Conservation (phyloP, 1,140 invertebrate genomes). For the Lanistes nyassanus region DNA sequence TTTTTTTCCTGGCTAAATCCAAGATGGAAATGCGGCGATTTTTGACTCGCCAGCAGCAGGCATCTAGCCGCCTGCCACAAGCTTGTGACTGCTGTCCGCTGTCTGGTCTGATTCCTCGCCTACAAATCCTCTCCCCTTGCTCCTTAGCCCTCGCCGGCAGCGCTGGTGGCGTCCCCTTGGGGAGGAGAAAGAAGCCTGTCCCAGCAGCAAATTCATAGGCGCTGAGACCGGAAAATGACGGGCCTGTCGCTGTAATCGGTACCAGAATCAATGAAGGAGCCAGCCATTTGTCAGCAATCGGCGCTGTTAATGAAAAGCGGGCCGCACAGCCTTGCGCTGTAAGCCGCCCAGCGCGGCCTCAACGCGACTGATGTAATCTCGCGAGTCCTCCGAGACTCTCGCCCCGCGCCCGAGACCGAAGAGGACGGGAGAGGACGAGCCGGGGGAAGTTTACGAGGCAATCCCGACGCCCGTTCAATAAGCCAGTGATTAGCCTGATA, state of each 20-base stretch:
- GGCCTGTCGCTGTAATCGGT: slow-evolving; percentile 7
- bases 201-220: neutral
- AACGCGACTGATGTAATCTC: slow-evolving; percentile 27
- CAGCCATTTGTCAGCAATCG: slow-evolving; percentile 16
- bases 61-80: too few species aligned
- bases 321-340: neutral
- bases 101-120: neutral
- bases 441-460: slow-evolving; percentile 37
- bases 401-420: slow-evolving; percentile 10
- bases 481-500: slow-evolving; percentile 39
- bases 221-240: slow-evolving; percentile 1
- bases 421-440: neutral
- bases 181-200: neutral
- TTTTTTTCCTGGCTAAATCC: neutral
- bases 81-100: too few species aligned
- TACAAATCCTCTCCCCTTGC: neutral
- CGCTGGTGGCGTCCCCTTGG: neutral
- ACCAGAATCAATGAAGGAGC: slow-evolving; percentile 16
- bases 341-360: slow-evolving; percentile 17
- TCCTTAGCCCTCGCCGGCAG: neutral
- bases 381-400: slow-evolving; percentile 27
- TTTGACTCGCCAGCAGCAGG: too few species aligned
- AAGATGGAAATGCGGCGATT: neutral
- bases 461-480: slow-evolving; percentile 34
- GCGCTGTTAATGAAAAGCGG: slow-evolving; percentile 17